Percentiles rank a stretch among this genome's conserved stretches.
Conservation (phyloP, 2,113 vertebrate species). For the Callionymus lyra region DNA sequence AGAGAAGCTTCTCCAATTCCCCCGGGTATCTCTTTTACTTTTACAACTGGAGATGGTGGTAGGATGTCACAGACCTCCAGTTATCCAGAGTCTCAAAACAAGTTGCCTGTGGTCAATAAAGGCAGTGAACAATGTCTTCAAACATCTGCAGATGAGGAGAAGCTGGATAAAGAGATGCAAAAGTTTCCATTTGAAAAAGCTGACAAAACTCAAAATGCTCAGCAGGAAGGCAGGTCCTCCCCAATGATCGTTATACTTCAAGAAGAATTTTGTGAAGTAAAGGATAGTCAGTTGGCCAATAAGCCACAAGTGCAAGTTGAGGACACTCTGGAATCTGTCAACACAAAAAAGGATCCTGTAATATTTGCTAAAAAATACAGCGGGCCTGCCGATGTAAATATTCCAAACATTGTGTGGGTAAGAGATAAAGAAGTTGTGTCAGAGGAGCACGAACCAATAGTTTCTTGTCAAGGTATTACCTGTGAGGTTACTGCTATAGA, state of each 20-base stretch:
- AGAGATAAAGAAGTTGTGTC: neutral
- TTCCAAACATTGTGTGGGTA: neutral
- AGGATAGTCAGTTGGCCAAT: conserved; percentile 47
- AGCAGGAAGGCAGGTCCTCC: conserved; percentile 7
- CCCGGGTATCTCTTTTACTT: conserved; percentile 51
- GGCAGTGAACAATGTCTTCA: no score
- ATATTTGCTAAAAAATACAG: no score
- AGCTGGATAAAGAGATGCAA: conserved; percentile 9
- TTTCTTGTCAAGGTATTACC: no score
- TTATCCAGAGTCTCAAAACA: no score
- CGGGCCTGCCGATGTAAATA: neutral
- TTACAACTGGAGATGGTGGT: conserved; percentile 25
- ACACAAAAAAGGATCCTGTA: no score
- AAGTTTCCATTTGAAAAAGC: conserved; percentile 4
- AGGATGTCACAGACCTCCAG: conserved; percentile 12
- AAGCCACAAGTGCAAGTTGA: conserved; percentile 52
- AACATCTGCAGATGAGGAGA: conserved; percentile 9
- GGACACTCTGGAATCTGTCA: conserved; percentile 29
- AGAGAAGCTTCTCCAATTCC: conserved; percentile 61
- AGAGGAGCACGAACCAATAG: conserved; percentile 12
- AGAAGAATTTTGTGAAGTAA: conserved; percentile 48
- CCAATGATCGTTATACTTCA: conserved; percentile 59
- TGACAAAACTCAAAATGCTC: no score
- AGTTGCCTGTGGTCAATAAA: no score
- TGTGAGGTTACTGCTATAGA: conserved; percentile 1